Evolutionary conservation across 2,797 vertebrate genomes (phyloP), one percentile per base, ranked within the genome.

Genomic region (Acropternis orthonyx): DNA sequence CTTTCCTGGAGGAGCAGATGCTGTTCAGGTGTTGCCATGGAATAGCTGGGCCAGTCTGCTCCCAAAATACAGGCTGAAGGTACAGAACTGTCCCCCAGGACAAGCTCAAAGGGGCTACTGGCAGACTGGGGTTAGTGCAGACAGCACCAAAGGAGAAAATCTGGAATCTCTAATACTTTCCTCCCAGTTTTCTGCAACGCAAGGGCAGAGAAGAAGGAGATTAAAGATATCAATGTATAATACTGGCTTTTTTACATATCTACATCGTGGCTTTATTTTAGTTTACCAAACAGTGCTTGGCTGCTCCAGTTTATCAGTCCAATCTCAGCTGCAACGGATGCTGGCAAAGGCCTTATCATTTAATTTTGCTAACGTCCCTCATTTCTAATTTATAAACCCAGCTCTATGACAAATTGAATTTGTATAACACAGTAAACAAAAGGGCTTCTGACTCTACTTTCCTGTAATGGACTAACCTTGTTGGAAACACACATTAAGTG

Each of bases 381-480:
- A 90, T 95, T 96, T 89, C 95, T 95, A 95, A 97, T 97, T 97
- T 94, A 93, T 95, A 92, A 87, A 77, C 27, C 66, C 84, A 61
- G 79, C 93, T 93, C 96, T 85, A 65, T 95, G 94, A 96, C 96
- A 92, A 96, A 97, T 95, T 92, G 96, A 91, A 96, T 97, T 97
- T 96, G 95, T 97, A 49, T 81, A 92, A 93, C 95, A 95, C 65
- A 74, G 80, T 93, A 96, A 97, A 97, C 96, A 97, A 92, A 96
- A 75, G 90, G 85, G 39, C 68, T 93, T 75, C 81, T 37, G 62
- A 56, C 79, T 86, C 43, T 37, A 4, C 34, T 51, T 89, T 85
- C 39, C 89, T 79, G 92, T 77, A 84, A 89, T 92, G 94, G 94
- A 62, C 51, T 91, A 92, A 96, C 30, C 15, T 90, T 73, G 89